Evolutionary conservation across 2,113 vertebrate species (phyloP).

Genomic region (Arothron firmamentum): DNA sequence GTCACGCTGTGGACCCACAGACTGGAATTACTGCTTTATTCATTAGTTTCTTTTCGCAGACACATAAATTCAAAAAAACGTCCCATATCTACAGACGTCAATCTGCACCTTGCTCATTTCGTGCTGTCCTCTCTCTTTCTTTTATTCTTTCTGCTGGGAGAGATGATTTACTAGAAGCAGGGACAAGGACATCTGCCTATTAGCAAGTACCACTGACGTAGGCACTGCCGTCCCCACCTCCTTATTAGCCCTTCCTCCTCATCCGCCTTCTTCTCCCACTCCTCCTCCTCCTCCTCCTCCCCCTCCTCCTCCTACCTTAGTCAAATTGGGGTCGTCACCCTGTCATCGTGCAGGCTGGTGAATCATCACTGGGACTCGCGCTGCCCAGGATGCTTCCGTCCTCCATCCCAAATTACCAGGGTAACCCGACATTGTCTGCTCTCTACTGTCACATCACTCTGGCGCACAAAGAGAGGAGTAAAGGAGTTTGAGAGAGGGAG

Average conservation of each 20-base stretch:
- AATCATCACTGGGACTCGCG: slow-evolving; percentile 65
- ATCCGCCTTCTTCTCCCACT: slow-evolving; percentile 55
- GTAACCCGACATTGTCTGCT: slow-evolving; percentile 77
- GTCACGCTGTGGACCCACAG: slow-evolving; percentile 45
- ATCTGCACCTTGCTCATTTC: slow-evolving; percentile 48
- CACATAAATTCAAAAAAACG: slow-evolving; percentile 9
- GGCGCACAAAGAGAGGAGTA: slow-evolving; percentile 45
- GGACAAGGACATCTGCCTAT: slow-evolving; percentile 78
- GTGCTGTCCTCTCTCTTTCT: slow-evolving; percentile 42
- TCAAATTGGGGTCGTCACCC: slow-evolving; percentile 75
- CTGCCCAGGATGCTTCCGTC: slow-evolving; percentile 61
- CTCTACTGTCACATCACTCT: slow-evolving; percentile 68
- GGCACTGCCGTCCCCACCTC: slow-evolving; percentile 51
- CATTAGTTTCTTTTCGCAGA: slow-evolving; percentile 43
- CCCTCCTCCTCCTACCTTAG: slow-evolving; percentile 67
- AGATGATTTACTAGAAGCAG: slow-evolving; percentile 77
- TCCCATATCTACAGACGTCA: slow-evolving; percentile 27
- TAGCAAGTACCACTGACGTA: slow-evolving; percentile 72
- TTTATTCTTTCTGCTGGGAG: slow-evolving; percentile 47
- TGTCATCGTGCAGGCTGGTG: slow-evolving; percentile 67
- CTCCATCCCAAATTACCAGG: slow-evolving; percentile 67
- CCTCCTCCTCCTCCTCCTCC: slow-evolving; percentile 47
- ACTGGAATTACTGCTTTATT: slow-evolving; percentile 61
- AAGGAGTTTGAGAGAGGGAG: slow-evolving; percentile 29
- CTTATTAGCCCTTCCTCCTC: slow-evolving; percentile 40